Base-by-base conservation (phyloP, 2,797 vertebrate genomes). In the Podargus strigoides region DNA sequence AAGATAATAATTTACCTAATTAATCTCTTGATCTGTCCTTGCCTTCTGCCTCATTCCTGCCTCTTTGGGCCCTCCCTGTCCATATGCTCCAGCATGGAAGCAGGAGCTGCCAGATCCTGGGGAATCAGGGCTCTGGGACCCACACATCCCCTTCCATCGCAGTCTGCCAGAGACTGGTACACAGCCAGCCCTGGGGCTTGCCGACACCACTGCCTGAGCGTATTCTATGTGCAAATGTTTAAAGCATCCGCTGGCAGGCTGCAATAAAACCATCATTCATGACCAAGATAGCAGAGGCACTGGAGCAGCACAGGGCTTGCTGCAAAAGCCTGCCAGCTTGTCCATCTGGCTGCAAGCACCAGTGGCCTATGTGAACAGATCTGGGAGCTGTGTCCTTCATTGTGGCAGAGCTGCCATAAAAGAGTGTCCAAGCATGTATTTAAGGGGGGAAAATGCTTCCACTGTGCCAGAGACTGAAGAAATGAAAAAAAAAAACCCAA, bases 71-170 rank as follows among this genome's bases (percentile, higher is more conserved):
- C 10, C 6, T 56, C 21, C 20, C n/a, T 53, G 56, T 4, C 37
- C 50, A 19, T 6, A 34, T 41, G 64, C 20, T 74, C 20, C 14
- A 49, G 32, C 8, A 10, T 76, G 26, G 50, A 64, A 60, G 59
- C 37, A 64, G 64, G 21, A 80, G 14, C n/a, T 85, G n/a, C 34
- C 37, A 56, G 23, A 21, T 44, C 36, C 17, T 1, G 2, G 14
- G 26, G 10, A 12, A 37, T 32, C 26, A 41, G 26, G 32, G 28
- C 36, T 64, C 34, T n/a, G 34, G n/a, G 26, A 83, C 14, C 4
- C 59, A 28, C 32, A 16, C 0, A 0, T 39, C 15, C 44, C 21
- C 39, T 28, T 63, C 2, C 39, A 20, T 7, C 2, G 1, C 1
- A 12, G 18, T 36, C 12, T 72, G 55, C 41, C 34, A 69, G 11